Conservation (phyloP, 2,113 vertebrate genomes). For the Scatophagus argus region DNA sequence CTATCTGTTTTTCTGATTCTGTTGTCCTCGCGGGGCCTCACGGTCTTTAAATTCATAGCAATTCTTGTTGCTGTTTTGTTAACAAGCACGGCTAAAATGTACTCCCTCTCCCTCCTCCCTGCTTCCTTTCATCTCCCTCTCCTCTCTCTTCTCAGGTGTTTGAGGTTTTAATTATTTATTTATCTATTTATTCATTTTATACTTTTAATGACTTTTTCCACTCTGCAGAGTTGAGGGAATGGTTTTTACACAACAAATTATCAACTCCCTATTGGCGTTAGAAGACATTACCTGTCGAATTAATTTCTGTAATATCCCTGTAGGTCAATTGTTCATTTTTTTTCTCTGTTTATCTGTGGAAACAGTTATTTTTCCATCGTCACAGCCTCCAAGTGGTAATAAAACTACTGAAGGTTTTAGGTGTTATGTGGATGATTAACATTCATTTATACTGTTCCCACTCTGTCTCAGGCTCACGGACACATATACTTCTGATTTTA, state of each 20-base stretch:
- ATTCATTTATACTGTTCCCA: constrained; percentile 45
- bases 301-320: constrained; percentile 69
- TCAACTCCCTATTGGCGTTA: constrained; percentile 59
- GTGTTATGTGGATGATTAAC: constrained; percentile 47
- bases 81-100: constrained; percentile 60
- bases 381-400: constrained; percentile 47
- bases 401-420: constrained; percentile 41
- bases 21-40: constrained; percentile 19
- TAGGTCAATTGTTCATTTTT: constrained; percentile 50
- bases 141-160: constrained; percentile 62
- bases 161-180: constrained; percentile 55
- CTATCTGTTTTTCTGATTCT: constrained; percentile 24
- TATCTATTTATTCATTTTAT: constrained; percentile 38
- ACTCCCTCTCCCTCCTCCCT: constrained; percentile 20
- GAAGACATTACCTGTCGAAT: constrained; percentile 71
- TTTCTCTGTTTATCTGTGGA: constrained; percentile 41
- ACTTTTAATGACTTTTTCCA: constrained; percentile 74
- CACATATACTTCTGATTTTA: constrained; percentile 39
- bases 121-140: constrained; percentile 61
- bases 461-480: constrained; percentile 15
- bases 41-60: constrained; percentile 70
- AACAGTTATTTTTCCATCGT: constrained; percentile 50
- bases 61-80: constrained; percentile 69
- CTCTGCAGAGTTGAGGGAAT: constrained; percentile 52
- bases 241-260: constrained; percentile 53